phyloP scores from a whole-genome alignment of 1,140 invertebrate genomes.

The Charaxes varanes region DNA sequence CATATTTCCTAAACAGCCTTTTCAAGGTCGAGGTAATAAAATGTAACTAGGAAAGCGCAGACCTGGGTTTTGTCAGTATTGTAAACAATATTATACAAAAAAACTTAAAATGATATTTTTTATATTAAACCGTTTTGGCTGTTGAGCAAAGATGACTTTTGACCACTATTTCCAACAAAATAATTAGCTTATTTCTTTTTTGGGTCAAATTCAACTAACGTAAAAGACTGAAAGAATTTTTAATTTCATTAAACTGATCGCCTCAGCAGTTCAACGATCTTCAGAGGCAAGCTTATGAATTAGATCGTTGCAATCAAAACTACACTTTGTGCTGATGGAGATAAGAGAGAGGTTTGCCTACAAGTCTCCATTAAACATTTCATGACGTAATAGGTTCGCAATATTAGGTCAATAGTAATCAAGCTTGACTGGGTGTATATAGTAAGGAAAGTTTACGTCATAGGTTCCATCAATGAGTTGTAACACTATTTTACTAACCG shows the following conservation, averaged over 20 bases:
- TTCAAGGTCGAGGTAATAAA: background rate
- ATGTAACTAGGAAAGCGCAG: background rate
- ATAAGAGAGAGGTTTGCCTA: background rate
- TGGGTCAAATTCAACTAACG: background rate
- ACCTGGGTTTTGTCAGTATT: background rate
- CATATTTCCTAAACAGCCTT: background rate
- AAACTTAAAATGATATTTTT: no score
- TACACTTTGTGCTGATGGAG: background rate
- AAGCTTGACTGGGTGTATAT: slow-evolving; percentile 2
- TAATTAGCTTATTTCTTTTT: background rate
- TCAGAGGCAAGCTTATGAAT: slow-evolving; percentile 15
- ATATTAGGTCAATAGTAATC: slow-evolving; percentile 22
- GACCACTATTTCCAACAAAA: no score
- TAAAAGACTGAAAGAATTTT: slow-evolving; percentile 13
- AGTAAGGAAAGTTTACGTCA: no score
- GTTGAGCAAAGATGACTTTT: no score
- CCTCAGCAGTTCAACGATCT: slow-evolving; percentile 20
- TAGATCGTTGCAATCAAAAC: slow-evolving; percentile 8
- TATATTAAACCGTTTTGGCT: no score
- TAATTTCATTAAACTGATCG: slow-evolving; percentile 17
- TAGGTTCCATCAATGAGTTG: no score
- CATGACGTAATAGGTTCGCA: slow-evolving; percentile 14
- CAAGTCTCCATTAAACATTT: background rate
- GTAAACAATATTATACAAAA: background rate
- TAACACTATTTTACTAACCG: no score